Evolutionary conservation across 2,113 vertebrate genomes (phyloP).

Genomic region (Platycercus adscitus): DNA sequence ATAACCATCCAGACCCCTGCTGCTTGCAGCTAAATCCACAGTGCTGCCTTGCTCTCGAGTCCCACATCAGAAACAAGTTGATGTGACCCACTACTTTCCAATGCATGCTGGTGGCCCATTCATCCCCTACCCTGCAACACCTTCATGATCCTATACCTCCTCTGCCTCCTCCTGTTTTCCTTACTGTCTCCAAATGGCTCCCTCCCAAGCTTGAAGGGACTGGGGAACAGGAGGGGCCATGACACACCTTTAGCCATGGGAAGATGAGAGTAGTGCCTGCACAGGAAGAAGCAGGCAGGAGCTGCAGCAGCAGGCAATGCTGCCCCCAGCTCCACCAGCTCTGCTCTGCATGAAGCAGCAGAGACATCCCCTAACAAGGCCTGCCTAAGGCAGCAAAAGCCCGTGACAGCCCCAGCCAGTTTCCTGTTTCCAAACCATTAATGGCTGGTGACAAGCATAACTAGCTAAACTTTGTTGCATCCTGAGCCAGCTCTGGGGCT

Average conservation of each 20-base stretch:
- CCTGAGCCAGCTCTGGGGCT: not conserved
- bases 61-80: not conserved
- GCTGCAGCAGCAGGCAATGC: not conserved
- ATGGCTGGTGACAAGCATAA: constrained; percentile 30
- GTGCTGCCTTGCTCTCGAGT: not conserved
- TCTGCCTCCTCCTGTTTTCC: not conserved
- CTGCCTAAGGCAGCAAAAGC: constrained; percentile 10
- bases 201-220: not conserved
- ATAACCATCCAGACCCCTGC: not conserved
- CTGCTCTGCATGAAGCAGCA: not conserved
- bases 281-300: not conserved
- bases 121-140: not conserved
- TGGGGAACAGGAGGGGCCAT: not conserved
- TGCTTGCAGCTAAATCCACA: not conserved
- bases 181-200: not conserved
- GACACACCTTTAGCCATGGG: not conserved
- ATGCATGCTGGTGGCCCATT: not conserved
- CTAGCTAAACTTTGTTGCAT: constrained; percentile 14
- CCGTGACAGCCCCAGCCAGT: not conserved
- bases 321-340: not conserved
- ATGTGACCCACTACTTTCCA: rapidly evolving
- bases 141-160: not conserved
- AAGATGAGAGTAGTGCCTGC: rapidly evolving
- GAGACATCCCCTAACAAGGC: not conserved
- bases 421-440: constrained; percentile 3